Base-by-base conservation (phyloP, 37 sponge, comb jelly and placozoan species). In the Diacarnus erythraeanus region DNA sequence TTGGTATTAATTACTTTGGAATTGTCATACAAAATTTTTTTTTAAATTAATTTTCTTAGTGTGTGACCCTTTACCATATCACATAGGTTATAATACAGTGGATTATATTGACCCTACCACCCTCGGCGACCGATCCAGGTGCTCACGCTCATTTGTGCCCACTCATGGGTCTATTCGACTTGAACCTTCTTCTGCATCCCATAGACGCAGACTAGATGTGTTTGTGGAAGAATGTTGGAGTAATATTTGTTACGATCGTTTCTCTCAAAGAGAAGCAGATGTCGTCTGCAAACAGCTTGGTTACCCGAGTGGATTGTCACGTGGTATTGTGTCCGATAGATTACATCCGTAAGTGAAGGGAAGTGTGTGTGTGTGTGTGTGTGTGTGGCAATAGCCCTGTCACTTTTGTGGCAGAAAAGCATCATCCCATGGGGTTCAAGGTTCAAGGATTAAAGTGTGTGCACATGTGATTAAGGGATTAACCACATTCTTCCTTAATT, bases 221-320 rank as follows among this genome's bases (percentile, higher is more conserved):
- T 25, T 30, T 31, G 10, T 20, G 34, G 60, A 26, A 6, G 72
- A 72, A 2, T 29, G 4, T 15, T 80, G 81, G 81, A 72, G 81
- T 17, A 80, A 71, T 22, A 72, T 80, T 6, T 72, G 72, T 38
- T 61, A 72, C 6, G 41, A 36, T 8, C 9, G 27, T 20, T 80
- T 80, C 59, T 23, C 61, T 9, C 22, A 59, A n/a, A 71, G n/a
- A 8, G 81, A 71, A 20, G 81, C 81, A 3, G 3, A 80, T 33
- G 81, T 80, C 42, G 81, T 71, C 0, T 80, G 81, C 40, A 37
- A 61, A 59, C 72, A 80, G 31, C 41, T 80, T 23, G 81, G 81
- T 23, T 80, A 70, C 39, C 61, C 61, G 0, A 21, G 66, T 39
- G 78, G 66, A 23, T 33, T 65, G 26, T 26, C 10, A 2, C 54